Evolutionary conservation across 2,113 vertebrate species (phyloP).

Genomic region (Pipra filicauda): DNA sequence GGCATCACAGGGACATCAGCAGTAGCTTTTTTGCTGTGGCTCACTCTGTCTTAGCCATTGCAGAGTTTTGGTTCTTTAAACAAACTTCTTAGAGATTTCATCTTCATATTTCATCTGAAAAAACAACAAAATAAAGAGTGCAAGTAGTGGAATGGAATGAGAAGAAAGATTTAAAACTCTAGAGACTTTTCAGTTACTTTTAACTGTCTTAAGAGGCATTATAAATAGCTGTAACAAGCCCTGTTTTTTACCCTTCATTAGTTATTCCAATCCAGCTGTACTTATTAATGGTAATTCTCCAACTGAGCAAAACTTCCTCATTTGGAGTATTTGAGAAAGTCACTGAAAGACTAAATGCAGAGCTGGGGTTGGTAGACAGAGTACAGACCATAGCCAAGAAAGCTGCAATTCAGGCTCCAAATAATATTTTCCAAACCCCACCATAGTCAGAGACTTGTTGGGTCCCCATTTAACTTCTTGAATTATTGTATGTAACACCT

Average conservation of each 20-base stretch:
- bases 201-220: not conserved
- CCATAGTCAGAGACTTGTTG: not conserved
- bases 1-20: not conserved
- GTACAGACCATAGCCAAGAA: not conserved
- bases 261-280: not conserved
- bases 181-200: constrained; percentile 6
- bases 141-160: not conserved
- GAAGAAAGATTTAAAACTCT: constrained; percentile 24
- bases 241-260: constrained; percentile 1
- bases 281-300: constrained; percentile 1
- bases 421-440: constrained; percentile 30
- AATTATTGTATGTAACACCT: constrained; percentile 9
- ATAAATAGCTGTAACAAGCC: not conserved
- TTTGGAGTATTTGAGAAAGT: not conserved
- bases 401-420: constrained; percentile 25
- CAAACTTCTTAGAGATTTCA: not conserved
- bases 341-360: constrained; percentile 20
- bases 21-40: not conserved
- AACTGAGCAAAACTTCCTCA: constrained; percentile 10
- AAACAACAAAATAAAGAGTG: not conserved
- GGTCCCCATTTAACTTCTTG: constrained; percentile 12
- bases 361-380: not conserved
- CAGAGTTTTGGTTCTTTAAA: not conserved
- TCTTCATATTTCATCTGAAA: not conserved
- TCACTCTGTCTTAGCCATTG: not conserved